phyloP scores from a whole-genome alignment of 2,797 vertebrate genomes.

The Poeciliopsis turneri region DNA sequence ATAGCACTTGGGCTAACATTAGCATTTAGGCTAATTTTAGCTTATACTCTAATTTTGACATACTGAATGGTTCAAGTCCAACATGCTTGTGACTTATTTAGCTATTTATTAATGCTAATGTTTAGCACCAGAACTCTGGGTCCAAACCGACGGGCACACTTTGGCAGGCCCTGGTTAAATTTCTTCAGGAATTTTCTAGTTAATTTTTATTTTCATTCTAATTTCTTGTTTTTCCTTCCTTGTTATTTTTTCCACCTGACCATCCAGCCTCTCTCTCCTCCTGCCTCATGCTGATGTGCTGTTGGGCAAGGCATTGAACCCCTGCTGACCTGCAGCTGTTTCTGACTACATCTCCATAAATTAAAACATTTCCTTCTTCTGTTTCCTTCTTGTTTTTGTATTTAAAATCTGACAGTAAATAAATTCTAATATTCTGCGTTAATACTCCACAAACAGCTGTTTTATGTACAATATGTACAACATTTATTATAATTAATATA shows the following conservation, averaged over 20 bases:
- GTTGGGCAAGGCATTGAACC: not conserved
- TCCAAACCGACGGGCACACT: too few species aligned
- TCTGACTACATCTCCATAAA: not conserved
- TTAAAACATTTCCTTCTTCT: not conserved
- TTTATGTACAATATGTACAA: constrained; percentile 89
- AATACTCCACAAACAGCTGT: constrained; percentile 20
- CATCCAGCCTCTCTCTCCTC: not conserved
- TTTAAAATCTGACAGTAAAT: not conserved
- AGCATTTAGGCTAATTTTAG: too few species aligned
- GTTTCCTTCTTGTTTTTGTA: not conserved
- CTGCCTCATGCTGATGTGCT: too few species aligned
- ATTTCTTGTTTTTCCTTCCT: not conserved
- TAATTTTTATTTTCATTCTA: not conserved
- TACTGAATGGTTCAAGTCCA: too few species aligned
- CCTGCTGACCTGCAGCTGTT: not conserved
- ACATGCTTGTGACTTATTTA: too few species aligned
- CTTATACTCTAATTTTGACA: too few species aligned
- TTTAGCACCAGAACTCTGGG: too few species aligned
- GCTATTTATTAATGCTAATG: too few species aligned
- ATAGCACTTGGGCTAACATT: too few species aligned
- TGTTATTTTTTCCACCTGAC: too few species aligned
- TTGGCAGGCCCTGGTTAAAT: too few species aligned
- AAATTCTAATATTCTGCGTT: not conserved
- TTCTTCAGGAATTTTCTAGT: too few species aligned
- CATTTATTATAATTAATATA: constrained; percentile 89